Evolutionary conservation across 2,888 invertebrate species (phyloP).

Genomic region (Onchidella celtica): DNA sequence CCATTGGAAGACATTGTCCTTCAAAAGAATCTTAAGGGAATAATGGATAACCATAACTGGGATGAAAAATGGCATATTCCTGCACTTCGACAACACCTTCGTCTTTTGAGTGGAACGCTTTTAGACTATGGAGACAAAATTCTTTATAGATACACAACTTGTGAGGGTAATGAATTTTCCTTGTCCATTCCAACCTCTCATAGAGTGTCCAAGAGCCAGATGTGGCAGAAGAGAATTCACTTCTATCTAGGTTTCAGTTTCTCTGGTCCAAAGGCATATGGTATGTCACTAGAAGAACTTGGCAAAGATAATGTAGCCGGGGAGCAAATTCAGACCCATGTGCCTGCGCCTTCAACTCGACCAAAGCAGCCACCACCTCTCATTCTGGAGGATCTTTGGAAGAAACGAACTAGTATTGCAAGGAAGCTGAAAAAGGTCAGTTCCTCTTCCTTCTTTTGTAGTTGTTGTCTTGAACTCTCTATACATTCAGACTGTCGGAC

Average conservation of each 20-base stretch:
- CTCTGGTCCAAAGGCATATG: constrained; percentile 63
- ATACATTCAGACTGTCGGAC: too few species aligned
- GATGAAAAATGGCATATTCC: constrained; percentile 53
- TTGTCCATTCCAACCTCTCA: constrained; percentile 56
- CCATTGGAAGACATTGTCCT: constrained; percentile 26
- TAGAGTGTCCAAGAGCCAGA: constrained; percentile 50
- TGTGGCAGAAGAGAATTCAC: constrained; percentile 62
- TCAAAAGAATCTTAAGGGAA: not conserved
- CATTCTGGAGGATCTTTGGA: not conserved
- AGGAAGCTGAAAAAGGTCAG: not conserved
- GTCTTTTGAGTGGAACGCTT: constrained; percentile 57
- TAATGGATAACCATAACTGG: not conserved
- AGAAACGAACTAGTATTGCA: not conserved
- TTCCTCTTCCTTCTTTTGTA: too few species aligned
- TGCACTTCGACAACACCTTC: constrained; percentile 50
- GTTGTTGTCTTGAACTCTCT: too few species aligned
- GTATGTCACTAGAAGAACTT: constrained; percentile 41
- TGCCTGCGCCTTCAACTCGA: too few species aligned
- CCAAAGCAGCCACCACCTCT: not conserved
- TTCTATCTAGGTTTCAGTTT: constrained; percentile 66
- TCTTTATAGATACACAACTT: not conserved
- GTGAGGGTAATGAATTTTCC: constrained; percentile 29
- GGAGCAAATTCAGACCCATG: not conserved
- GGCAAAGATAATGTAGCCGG: not conserved
- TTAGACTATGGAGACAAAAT: constrained; percentile 57